Evolutionary conservation across 2,113 vertebrate genomes (phyloP).

Genomic region (Lepus europaeus): DNA sequence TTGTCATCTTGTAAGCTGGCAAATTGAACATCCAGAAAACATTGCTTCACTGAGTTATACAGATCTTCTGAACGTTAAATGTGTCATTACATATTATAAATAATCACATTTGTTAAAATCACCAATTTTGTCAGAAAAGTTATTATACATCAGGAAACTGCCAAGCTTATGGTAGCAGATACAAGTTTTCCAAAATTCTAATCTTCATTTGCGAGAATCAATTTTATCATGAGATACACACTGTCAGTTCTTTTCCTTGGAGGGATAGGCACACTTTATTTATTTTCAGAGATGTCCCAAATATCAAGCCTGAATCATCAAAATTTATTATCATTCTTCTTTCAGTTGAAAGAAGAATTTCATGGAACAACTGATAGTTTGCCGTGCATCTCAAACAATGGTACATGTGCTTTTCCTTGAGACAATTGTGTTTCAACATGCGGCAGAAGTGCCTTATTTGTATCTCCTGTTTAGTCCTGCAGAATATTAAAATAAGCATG

Average conservation of each 20-base stretch:
- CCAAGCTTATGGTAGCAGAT: neutral
- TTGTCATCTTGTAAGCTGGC: neutral
- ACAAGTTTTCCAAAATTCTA: slow-evolving; percentile 32
- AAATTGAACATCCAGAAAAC: slow-evolving; percentile 28
- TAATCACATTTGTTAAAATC: slow-evolving; percentile 42
- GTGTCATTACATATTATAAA: slow-evolving; percentile 10
- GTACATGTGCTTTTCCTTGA: neutral
- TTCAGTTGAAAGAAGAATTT: slow-evolving; percentile 51
- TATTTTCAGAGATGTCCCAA: slow-evolving; percentile 49
- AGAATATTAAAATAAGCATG: neutral
- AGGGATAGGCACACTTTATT: neutral
- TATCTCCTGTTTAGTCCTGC: neutral
- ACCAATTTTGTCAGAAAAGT: slow-evolving; percentile 47
- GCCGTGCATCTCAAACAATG: neutral
- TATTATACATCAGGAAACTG: neutral
- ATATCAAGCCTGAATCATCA: neutral
- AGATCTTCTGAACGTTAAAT: slow-evolving; percentile 34
- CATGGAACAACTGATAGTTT: slow-evolving; percentile 23
- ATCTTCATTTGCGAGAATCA: slow-evolving; percentile 52
- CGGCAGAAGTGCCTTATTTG: neutral
- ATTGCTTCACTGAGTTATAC: slow-evolving; percentile 13
- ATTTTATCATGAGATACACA: slow-evolving; percentile 57
- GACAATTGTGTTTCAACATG: neutral
- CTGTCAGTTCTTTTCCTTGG: slow-evolving; percentile 37
- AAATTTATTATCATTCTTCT: slow-evolving; percentile 33